phyloP scores from a whole-genome alignment of 1,140 invertebrate species.

The Amyelois transitella region DNA sequence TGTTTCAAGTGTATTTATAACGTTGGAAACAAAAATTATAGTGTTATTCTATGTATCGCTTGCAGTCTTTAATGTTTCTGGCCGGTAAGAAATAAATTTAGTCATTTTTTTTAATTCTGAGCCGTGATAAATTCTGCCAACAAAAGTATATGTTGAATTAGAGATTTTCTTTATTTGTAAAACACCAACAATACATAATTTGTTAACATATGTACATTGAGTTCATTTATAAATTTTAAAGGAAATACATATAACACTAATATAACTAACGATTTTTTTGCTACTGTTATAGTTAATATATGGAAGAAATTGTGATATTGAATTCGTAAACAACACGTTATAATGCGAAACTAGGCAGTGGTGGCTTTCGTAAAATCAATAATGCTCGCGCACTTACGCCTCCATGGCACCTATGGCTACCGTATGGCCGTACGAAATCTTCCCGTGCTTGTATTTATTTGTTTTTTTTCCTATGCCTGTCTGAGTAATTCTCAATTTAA shows the following conservation, averaged over 20 bases:
- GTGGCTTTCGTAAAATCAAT: conserved; percentile 49
- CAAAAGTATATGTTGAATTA: no score
- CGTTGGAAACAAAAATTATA: conserved; percentile 13
- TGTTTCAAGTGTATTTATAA: conserved; percentile 25
- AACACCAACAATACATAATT: no score
- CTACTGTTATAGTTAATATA: conserved; percentile 3
- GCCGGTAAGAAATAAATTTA: conserved; percentile 16
- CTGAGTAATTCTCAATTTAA: no score
- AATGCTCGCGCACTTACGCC: conserved; percentile 51
- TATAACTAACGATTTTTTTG: neutral
- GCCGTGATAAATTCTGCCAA: no score
- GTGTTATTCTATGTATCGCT: conserved; percentile 18
- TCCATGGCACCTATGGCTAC: neutral
- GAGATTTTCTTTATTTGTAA: no score
- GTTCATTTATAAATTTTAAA: neutral
- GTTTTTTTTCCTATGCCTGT: no score
- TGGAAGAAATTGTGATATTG: neutral
- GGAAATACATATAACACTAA: neutral
- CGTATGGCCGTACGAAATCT: no score
- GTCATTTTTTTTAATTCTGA: conserved; percentile 3
- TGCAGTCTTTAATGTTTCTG: conserved; percentile 18
- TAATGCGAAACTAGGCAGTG: conserved; percentile 4
- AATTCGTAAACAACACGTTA: conserved; percentile 14
- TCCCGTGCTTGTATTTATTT: no score
- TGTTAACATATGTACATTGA: neutral